Conservation (phyloP, 2,888 invertebrate species). For the Helobdella robusta region DNA sequence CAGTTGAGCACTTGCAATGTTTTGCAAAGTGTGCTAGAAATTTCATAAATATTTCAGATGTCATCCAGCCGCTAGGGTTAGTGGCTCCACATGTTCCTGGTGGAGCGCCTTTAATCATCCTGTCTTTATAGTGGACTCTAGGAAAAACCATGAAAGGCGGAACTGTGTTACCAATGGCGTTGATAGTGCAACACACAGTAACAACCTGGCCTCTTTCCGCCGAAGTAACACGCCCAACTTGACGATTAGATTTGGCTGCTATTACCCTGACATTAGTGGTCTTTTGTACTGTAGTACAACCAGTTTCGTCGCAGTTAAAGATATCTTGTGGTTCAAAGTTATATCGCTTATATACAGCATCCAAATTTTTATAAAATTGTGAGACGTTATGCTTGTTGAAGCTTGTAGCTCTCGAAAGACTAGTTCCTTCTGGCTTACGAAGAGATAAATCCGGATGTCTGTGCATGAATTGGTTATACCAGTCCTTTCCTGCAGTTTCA, state of each 20-base stretch:
- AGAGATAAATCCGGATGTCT: slow-evolving; percentile 7
- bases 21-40: slow-evolving; percentile 47
- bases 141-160: slow-evolving; percentile 40
- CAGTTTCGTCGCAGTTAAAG: slow-evolving; percentile 30
- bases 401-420: slow-evolving; percentile 4
- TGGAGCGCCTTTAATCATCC: slow-evolving; percentile 40
- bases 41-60: slow-evolving; percentile 38
- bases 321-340: slow-evolving; percentile 3
- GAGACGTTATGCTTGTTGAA: too few relatives aligned
- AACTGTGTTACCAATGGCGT: slow-evolving; percentile 33
- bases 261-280: slow-evolving; percentile 28
- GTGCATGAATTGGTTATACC: slow-evolving; percentile 5
- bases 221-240: slow-evolving; percentile 24
- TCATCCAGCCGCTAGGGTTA: slow-evolving; percentile 41
- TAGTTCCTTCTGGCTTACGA: not conserved
- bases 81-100: slow-evolving; percentile 39
- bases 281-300: slow-evolving; percentile 31
- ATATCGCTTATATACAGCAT: slow-evolving; percentile 3
- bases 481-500: slow-evolving; percentile 9
- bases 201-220: slow-evolving; percentile 31
- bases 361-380: not conserved
- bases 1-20: slow-evolving; percentile 35
- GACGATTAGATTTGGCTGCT: slow-evolving; percentile 22
- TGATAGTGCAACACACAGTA: slow-evolving; percentile 34
- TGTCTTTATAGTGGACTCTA: slow-evolving; percentile 39